Conservation (phyloP, 2,888 invertebrate genomes). For the Timema cristinae region DNA sequence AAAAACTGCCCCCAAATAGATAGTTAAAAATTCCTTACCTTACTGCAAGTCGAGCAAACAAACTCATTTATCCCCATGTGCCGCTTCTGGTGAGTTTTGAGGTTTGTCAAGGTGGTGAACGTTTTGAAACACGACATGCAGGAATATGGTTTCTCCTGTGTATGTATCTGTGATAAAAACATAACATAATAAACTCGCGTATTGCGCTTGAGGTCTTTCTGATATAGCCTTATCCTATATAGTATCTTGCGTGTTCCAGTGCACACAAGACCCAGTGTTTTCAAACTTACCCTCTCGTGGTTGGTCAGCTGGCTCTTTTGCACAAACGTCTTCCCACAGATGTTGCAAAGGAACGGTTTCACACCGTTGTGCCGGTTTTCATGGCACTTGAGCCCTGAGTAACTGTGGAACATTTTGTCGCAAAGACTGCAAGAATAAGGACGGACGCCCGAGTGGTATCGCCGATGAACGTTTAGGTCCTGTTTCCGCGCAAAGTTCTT, state of each 20-base stretch:
- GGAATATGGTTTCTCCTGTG: slow-evolving; percentile 23
- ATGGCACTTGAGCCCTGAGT: slow-evolving; percentile 29
- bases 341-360: slow-evolving; percentile 33
- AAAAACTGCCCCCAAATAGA: too few species aligned
- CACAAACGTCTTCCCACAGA: slow-evolving; percentile 35
- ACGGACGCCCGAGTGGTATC: slow-evolving; percentile 32
- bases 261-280: too few species aligned
- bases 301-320: slow-evolving; percentile 35
- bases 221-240: background rate
- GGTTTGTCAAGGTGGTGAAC: slow-evolving; percentile 39
- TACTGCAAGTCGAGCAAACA: slow-evolving; percentile 39
- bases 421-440: slow-evolving; percentile 35
- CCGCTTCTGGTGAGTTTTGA: slow-evolving; percentile 40
- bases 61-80: slow-evolving; percentile 39
- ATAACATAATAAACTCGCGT: background rate
- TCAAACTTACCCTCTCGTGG: slow-evolving; percentile 16
- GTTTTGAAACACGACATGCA: slow-evolving; percentile 39
- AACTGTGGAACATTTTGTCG: slow-evolving; percentile 30
- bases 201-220: background rate
- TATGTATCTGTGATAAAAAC: background rate
- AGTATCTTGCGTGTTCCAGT: background rate
- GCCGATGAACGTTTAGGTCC: slow-evolving; percentile 33
- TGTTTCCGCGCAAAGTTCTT: slow-evolving; percentile 46
- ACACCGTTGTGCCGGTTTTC: slow-evolving; percentile 24
- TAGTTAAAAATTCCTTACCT: slow-evolving; percentile 19